These are phyloP conservation scores for Phalloptychus januarius DNA, from an alignment of 2,797 vertebrate species.

Conservation along the genomic window DNA sequence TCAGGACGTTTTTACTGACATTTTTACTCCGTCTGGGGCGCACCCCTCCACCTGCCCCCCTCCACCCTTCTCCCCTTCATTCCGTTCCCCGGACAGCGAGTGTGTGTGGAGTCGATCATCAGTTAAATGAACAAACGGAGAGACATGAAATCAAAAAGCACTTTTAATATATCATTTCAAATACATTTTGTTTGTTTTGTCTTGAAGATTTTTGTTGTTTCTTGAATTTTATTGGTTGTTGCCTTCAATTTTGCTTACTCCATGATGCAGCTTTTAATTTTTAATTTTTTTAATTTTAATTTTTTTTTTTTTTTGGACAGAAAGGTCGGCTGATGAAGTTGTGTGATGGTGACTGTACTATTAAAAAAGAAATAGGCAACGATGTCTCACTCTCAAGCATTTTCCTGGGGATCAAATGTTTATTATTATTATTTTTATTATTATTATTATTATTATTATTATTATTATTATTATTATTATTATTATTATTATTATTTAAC, in stretches of 20 bases:
- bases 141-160: slow-evolving; percentile 86
- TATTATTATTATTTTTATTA: background rate
- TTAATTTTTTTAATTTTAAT: slow-evolving; percentile 66
- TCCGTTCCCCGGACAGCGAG: slow-evolving; percentile 61
- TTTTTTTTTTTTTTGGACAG: slow-evolving; percentile 65
- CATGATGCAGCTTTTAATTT: slow-evolving; percentile 84
- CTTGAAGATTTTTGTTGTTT: slow-evolving; percentile 85
- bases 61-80: background rate
- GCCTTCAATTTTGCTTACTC: slow-evolving; percentile 85
- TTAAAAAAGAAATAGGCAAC: slow-evolving; percentile 87
- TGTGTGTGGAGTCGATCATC: slow-evolving; percentile 84
- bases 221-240: slow-evolving; percentile 86
- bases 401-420: slow-evolving; percentile 69
- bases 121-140: slow-evolving; percentile 76
- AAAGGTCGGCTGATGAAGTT: slow-evolving; percentile 86
- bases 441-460: too few relatives aligned
- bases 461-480: too few relatives aligned
- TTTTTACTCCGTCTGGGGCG: slow-evolving; percentile 72
- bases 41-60: slow-evolving; percentile 66
- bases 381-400: slow-evolving; percentile 82
- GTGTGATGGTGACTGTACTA: slow-evolving; percentile 89
- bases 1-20: slow-evolving; percentile 84
- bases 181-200: slow-evolving; percentile 88
- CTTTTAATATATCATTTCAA: slow-evolving; percentile 91
- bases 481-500: slow-evolving; percentile 18